Conservation (phyloP, 2,797 vertebrate genomes). For the Mionectes olivaceus region DNA sequence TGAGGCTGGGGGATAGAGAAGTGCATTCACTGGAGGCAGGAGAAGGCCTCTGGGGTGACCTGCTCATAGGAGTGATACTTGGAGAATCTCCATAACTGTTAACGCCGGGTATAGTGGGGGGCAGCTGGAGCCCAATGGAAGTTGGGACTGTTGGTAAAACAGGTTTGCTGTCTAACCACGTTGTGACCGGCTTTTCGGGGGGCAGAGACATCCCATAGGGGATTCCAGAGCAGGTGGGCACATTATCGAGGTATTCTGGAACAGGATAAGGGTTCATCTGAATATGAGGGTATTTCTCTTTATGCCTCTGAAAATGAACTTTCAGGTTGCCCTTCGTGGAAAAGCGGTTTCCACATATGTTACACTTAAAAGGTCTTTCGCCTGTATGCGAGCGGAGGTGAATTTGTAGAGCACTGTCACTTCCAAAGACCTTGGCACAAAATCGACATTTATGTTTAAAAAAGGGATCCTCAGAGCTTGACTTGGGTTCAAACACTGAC, state of each 20-base stretch:
- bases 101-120: constrained; percentile 87
- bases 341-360: constrained; percentile 99
- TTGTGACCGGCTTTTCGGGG: constrained; percentile 96
- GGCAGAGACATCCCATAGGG: constrained; percentile 98
- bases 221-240: constrained; percentile 98
- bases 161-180: constrained; percentile 98
- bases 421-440: constrained; percentile 99
- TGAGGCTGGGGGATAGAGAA: constrained; percentile 92
- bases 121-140: constrained; percentile 93
- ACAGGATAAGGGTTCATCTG: constrained; percentile 99
- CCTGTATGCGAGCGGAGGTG: constrained; percentile 98
- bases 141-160: constrained; percentile 90
- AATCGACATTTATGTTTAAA: constrained; percentile 99
- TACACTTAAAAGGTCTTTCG: constrained; percentile 98
- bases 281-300: constrained; percentile 99
- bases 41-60: constrained; percentile 95
- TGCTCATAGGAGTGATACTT: constrained; percentile 90
- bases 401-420: constrained; percentile 98
- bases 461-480: constrained; percentile 96
- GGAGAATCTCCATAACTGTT: constrained; percentile 90
- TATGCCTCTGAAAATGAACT: constrained; percentile 99
- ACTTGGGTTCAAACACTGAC: constrained; percentile 97
- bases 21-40: constrained; percentile 95
- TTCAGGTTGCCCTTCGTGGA: constrained; percentile 99
- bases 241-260: constrained; percentile 98